Evolutionary conservation across 2,888 invertebrate genomes (phyloP), one percentile per base, ranked within the genome.

Genomic region (Torymus tubicola): DNA sequence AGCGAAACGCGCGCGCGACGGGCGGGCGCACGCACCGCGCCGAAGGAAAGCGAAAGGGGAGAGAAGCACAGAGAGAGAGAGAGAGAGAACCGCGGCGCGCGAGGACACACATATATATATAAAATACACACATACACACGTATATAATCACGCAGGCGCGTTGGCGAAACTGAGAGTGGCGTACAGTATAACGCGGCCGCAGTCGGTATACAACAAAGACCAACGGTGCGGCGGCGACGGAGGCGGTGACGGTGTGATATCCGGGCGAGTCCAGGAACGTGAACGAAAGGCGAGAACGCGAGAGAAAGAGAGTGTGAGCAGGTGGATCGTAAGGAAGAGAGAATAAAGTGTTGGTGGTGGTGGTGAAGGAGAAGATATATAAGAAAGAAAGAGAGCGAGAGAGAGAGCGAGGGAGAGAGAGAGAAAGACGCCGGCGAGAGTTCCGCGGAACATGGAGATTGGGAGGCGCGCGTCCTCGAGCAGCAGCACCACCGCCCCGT

Each of bases 401-500:
- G n/a, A 70, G n/a, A 57, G 16, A 42, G 16, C 42, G 14, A 50
- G 18, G 21, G 18, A 24, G 12, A 16, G 11, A n/a, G 53, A 2
- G 57, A 21, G 61, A 21, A 31, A 4, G 53, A 64, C 13, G 57
- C 61, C 31, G 31, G 55, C 72, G 64, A 14, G 8, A 10, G 18
- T 2, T 0, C n/a, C 57, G 52, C 50, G 70, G 42, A 58, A 65
- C 50, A 68, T 24, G 63, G 68, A 63, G 73, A 68, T 79, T 16
- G 50, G 60, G 18, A 60, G 3, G 14, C 24, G 24, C 53, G 67
- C 18, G 53, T 42, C 68, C 68, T 68, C 58, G 64, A 8, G 3
- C 68, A 21, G 72, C 58, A 31, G 60, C n/a, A 70, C 60, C 69
- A 52, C 73, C 18, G 42, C 53, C 71, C 50, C 67, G 55, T 67